Conservation (phyloP, 1,140 invertebrate species). For the Idris sp. region DNA sequence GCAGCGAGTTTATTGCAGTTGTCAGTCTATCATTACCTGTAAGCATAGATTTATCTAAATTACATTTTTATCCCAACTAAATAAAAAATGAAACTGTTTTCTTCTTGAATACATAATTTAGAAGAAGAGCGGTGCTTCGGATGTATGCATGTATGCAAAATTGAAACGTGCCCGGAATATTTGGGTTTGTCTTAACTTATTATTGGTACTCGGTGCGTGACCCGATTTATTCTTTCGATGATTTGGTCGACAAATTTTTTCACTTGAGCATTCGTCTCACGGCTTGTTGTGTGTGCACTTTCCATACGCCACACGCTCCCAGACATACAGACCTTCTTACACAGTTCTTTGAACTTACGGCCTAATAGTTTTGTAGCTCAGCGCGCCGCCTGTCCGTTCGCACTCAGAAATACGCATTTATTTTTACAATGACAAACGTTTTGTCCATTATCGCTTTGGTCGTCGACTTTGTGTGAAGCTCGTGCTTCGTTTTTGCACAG, state of each 20-base stretch:
- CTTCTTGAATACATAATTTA: too few species aligned
- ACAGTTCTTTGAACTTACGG: constrained; percentile 69
- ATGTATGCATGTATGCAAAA: neutral
- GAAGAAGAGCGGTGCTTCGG: too few species aligned
- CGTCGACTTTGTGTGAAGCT: constrained; percentile 15
- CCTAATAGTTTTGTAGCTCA: constrained; percentile 68
- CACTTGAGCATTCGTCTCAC: constrained; percentile 21
- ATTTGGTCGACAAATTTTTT: constrained; percentile 21
- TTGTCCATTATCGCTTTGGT: constrained; percentile 23
- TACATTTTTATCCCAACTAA: too few species aligned
- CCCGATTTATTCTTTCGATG: constrained; percentile 30
- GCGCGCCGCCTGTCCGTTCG: constrained; percentile 32
- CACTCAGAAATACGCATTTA: constrained; percentile 42
- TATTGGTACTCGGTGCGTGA: constrained; percentile 12
- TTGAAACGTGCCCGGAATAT: neutral
- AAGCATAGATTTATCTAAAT: too few species aligned
- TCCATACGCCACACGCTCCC: constrained; percentile 32
- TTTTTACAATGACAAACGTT: constrained; percentile 49
- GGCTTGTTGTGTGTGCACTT: constrained; percentile 32
- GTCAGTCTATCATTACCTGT: constrained; percentile 37
- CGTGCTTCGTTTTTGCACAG: too few species aligned
- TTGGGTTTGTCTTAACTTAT: constrained; percentile 21
- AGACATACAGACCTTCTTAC: constrained; percentile 53
- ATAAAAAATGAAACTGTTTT: too few species aligned
- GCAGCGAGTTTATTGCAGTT: neutral